Base-by-base conservation (phyloP, 2,113 vertebrate genomes). In the Puffinus mauretanicus region DNA sequence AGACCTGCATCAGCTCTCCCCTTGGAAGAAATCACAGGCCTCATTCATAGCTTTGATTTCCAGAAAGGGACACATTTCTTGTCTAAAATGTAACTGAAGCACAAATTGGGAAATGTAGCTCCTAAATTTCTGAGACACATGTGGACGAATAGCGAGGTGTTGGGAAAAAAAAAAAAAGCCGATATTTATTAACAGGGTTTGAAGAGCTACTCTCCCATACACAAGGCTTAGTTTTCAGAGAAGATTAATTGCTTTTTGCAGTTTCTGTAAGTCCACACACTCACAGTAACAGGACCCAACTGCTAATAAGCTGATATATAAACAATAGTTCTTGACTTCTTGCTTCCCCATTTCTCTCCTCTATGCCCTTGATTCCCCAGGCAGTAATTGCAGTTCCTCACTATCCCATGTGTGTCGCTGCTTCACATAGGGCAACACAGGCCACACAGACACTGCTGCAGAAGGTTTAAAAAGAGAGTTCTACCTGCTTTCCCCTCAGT, bases 91-190 rank as follows among this genome's bases (percentile, higher is more conserved):
- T 21, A 91, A 58, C 16, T 42, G 20, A 65, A n/a, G 34, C 13
- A 70, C 26, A 38, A 61, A 47, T 1, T 25, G 9, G 17, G 34
- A 52, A 91, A 89, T 3, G 13, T 5, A 62, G 38, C 16, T 26
- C 29, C 51, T 62, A 62, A 61, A 52, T 66, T 86, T 82, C 30
- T 62, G 13, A 57, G 13, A 73, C 32, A 86, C 13, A 16, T 36
- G 34, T 67, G 27, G 38, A 32, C 4, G 29, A 20, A 13, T 49
- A 42, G 24, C 1, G 2, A 88, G 29, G 36, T 38, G 29, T 6
- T 65, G 6, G n/a, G 4, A 13, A 8, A 62, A 55, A 54, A 11
- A 11, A 4, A 55, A 54, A 11, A 3, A 1, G 0, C 2, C 13
- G 46, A 11, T 73, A 65, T 82, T 73, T 73, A 70, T 11, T 21